These are phyloP conservation scores for Volucella inflata DNA, from an alignment of 2,888 invertebrate species.

Conservation along the genomic window DNA sequence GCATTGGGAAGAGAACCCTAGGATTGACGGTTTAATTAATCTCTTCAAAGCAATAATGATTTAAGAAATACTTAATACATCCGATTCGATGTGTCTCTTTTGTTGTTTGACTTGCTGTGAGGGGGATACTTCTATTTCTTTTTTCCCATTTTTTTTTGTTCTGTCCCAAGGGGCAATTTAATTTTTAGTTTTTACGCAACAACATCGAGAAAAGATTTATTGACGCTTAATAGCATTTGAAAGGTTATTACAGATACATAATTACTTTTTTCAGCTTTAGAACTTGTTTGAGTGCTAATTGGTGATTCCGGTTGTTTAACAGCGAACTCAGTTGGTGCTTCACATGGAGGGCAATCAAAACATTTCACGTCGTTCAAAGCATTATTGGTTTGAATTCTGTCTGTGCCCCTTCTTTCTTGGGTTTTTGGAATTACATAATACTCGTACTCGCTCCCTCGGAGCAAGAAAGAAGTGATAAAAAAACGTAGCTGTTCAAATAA, in stretches of 20 bases:
- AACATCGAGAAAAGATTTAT: constrained; percentile 21
- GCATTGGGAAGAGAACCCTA: neutral
- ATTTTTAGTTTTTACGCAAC: constrained; percentile 17
- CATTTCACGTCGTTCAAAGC: neutral
- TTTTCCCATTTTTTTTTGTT: neutral
- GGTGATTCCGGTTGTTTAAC: constrained; percentile 18
- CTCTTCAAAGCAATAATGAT: neutral
- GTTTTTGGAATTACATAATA: neutral
- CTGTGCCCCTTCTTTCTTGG: neutral
- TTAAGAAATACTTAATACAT: neutral
- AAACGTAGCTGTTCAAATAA: too few relatives aligned
- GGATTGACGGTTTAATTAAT: constrained; percentile 20
- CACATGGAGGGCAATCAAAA: neutral
- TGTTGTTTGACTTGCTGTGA: neutral
- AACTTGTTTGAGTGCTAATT: constrained; percentile 32
- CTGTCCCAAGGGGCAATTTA: constrained; percentile 11
- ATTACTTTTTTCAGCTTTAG: constrained; percentile 23
- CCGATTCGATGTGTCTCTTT: neutral
- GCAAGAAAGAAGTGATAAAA: too few relatives aligned
- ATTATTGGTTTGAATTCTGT: neutral
- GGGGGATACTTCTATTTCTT: neutral
- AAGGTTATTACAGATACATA: constrained; percentile 29
- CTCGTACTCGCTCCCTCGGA: too few relatives aligned
- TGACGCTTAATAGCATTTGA: constrained; percentile 21
- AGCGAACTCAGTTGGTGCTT: neutral